Conservation (phyloP, 2,797 vertebrate species). For the Peromyscus nudipes region DNA sequence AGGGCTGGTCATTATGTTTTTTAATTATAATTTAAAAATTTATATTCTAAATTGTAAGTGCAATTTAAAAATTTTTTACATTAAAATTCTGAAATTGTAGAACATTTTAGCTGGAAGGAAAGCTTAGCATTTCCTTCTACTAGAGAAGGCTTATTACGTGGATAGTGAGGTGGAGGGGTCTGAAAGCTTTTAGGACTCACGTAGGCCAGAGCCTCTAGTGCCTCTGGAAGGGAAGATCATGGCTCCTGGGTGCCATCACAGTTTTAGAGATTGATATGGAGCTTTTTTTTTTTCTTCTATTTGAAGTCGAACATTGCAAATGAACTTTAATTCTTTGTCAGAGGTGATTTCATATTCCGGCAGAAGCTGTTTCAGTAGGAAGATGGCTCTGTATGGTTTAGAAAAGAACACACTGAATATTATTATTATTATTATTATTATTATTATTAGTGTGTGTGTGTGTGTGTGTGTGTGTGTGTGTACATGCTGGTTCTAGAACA, state of each 20-base stretch:
- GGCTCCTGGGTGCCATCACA: not conserved
- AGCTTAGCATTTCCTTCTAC: not conserved
- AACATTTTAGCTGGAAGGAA: conserved; percentile 2
- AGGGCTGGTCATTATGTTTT: conserved; percentile 41
- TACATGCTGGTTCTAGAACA: not conserved
- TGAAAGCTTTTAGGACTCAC: conserved; percentile 22
- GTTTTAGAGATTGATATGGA: not conserved
- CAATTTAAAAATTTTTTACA: not conserved
- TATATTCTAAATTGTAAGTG: not conserved
- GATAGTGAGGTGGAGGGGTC: not conserved
- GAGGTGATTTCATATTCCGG: not conserved
- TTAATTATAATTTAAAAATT: not conserved
- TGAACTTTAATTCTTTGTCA: not conserved
- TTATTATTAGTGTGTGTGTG: too few relatives aligned
- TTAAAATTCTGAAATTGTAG: conserved; percentile 26
- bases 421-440: not conserved
- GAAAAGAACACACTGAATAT: not conserved
- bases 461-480: not conserved
- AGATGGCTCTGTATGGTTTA: not conserved
- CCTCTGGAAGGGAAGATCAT: not conserved
- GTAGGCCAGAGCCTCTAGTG: not conserved
- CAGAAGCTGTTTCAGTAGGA: not conserved
- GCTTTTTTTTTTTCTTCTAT: not conserved
- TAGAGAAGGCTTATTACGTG: conserved; percentile 9
- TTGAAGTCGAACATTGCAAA: conserved; percentile 49